Percentiles rank a stretch among this genome's conserved stretches.
Evolutionary conservation across 2,113 vertebrate species (phyloP).

Genomic region (Spea bombifrons): DNA sequence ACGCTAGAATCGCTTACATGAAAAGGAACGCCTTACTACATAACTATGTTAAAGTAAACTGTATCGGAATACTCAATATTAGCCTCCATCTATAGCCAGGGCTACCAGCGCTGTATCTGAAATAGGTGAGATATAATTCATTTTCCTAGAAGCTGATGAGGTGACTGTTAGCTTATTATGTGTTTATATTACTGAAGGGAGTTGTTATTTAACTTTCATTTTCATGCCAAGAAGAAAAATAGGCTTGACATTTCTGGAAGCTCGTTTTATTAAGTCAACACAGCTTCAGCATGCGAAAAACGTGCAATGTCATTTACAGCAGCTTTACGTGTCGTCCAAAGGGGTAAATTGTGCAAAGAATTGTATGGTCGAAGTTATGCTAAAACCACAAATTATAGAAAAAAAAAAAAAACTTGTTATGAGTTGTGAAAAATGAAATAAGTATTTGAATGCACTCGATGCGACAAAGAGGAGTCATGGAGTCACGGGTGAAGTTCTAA

Average conservation of each 20-base stretch:
- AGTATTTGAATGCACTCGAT: too few species aligned
- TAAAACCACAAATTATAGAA: too few species aligned
- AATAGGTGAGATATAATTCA: constrained; percentile 15
- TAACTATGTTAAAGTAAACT: background rate
- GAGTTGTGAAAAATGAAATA: too few species aligned
- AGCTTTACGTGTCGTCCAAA: background rate
- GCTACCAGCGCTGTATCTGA: background rate
- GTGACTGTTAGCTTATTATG: constrained; percentile 4
- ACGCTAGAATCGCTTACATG: too few species aligned
- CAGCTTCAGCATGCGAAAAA: background rate
- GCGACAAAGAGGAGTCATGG: too few species aligned
- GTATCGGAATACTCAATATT: background rate
- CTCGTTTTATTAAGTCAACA: constrained; percentile 1
- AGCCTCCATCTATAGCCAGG: background rate
- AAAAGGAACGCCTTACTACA: too few species aligned
- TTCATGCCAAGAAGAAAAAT: constrained; percentile 27
- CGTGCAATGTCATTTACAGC: background rate
- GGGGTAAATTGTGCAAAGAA: too few species aligned
- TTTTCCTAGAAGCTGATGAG: constrained; percentile 28
- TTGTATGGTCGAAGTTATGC: too few species aligned
- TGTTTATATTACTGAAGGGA: constrained; percentile 34
- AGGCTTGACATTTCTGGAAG: constrained; percentile 7
- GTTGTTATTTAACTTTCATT: constrained; percentile 32
- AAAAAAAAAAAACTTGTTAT: too few species aligned
- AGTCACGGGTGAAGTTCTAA: too few species aligned